These are phyloP conservation scores for Oasisia sp. DNA, from an alignment of 2,888 invertebrate species.

Conservation along the genomic window DNA sequence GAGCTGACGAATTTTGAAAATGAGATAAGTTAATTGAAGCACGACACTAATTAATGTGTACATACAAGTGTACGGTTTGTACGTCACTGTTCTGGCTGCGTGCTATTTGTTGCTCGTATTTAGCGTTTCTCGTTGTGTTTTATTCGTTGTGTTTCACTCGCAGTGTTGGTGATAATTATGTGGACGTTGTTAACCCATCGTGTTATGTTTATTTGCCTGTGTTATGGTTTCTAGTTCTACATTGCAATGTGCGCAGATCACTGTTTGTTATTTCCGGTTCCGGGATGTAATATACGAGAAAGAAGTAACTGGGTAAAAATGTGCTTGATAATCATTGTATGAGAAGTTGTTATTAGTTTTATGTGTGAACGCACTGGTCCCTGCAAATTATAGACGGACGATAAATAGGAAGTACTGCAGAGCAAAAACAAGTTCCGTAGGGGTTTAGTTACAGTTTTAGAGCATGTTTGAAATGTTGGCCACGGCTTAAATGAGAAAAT, in stretches of 20 bases:
- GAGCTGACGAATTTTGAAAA: neutral
- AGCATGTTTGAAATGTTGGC: neutral
- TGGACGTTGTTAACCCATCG: neutral
- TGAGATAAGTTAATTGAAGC: neutral
- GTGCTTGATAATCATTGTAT: neutral
- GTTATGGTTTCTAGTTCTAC: slow-evolving; percentile 3
- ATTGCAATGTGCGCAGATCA: neutral
- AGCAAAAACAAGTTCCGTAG: neutral
- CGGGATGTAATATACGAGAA: neutral
- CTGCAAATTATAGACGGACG: too few species aligned
- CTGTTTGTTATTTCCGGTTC: neutral
- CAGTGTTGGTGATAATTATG: too few species aligned
- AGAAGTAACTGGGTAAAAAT: neutral
- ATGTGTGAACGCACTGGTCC: too few species aligned
- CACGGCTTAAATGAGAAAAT: neutral
- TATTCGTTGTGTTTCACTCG: neutral
- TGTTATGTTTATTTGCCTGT: neutral
- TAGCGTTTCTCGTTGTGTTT: neutral
- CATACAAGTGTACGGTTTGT: neutral
- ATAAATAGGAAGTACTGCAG: too few species aligned
- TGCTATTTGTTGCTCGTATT: neutral
- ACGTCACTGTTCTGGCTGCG: neutral
- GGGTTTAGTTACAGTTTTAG: neutral
- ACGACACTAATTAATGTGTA: neutral
- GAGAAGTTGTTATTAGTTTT: too few species aligned